phyloP scores from a whole-genome alignment of 2,797 vertebrate species.

The Thamnophis elegans region DNA sequence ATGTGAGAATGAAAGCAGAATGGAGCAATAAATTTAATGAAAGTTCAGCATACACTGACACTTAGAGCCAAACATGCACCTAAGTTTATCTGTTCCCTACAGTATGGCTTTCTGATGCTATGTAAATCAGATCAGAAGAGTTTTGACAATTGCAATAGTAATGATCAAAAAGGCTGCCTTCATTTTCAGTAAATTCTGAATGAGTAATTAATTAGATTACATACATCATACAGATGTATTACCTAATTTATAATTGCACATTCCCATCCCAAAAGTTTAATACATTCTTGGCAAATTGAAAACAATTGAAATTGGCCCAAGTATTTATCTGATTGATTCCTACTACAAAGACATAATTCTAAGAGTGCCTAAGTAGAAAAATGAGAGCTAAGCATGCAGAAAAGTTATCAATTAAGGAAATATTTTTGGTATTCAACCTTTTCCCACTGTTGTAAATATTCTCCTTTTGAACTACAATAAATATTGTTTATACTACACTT shows the following conservation, averaged over 20 bases:
- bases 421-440: not conserved
- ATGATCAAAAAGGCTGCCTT: not conserved
- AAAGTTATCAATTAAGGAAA: not conserved
- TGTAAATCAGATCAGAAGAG: not conserved
- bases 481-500: slow-evolving; percentile 31
- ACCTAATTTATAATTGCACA: slow-evolving; percentile 15
- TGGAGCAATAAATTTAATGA: not conserved
- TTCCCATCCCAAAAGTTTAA: not conserved
- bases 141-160: not conserved
- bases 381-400: not conserved
- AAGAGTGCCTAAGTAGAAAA: not conserved
- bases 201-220: not conserved
- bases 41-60: not conserved
- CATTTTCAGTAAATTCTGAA: not conserved
- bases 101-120: not conserved
- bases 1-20: not conserved
- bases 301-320: not conserved
- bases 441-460: slow-evolving; percentile 15
- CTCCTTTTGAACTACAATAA: slow-evolving; percentile 39
- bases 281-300: not conserved
- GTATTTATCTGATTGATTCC: not conserved
- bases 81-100: not conserved
- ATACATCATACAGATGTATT: slow-evolving; percentile 1
- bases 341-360: not conserved
- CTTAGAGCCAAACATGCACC: not conserved